Base-by-base conservation (phyloP, 2,113 vertebrate species). In the Setophaga kirtlandii region DNA sequence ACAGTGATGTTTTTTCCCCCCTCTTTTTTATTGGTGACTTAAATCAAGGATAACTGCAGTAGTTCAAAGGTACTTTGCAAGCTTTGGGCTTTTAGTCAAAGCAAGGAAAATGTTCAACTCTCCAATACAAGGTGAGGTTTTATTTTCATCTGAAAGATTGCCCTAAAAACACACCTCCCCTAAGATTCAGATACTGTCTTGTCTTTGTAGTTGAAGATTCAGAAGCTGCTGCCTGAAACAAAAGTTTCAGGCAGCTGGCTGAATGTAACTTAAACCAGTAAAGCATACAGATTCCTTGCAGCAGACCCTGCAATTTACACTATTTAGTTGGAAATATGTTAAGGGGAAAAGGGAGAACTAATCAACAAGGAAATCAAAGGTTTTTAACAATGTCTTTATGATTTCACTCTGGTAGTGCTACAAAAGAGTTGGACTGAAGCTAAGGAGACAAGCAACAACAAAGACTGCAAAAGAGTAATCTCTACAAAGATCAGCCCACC, bases 1-100 rank as follows among this genome's bases (percentile, higher is more conserved):
- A 56, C 6, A 23, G 18, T 15, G 19, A 3, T 6, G 6, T 0
- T 14, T 52, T 74, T 33, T 0, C 0, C 15, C 2, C n/a, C 23
- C 7, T 59, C 39, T 62, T 46, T 5, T 77, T 75, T 52, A 67
- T 15, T 53, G 62, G 11, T 41, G 39, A 59, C 63, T 93, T 82
- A 60, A 88, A 89, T 58, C 17, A 73, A 87, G 28, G 76, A 47
- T 35, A 91, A 87, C 6, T 44, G 37, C 15, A 31, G 23, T 33
- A 58, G 37, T 55, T 79, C 41, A 91, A 87, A 60, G 19, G 28
- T 68, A 42, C 17, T 84, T 59, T 4, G 30, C 42, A 86, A 70
- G 68, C 53, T 37, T 28, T 10, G 10, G 41, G 10, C 25, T 71
- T 78, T 84, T 83, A 75, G 49, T 21, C 37, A 80, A 86, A 92